Conservation (phyloP, 2,797 vertebrate species). For the Mareca penelope region DNA sequence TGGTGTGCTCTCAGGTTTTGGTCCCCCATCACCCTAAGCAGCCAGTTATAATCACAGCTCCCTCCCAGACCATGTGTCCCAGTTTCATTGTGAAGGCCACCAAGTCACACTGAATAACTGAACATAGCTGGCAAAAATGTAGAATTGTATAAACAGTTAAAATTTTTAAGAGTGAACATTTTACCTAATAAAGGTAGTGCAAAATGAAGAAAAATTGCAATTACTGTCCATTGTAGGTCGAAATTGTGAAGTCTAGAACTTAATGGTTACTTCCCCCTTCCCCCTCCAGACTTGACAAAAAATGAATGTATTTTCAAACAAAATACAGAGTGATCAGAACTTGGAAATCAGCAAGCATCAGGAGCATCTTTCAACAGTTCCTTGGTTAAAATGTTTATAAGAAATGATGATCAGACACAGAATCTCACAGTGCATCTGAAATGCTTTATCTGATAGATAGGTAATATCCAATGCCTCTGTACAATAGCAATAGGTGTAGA, state of each 20-base stretch:
- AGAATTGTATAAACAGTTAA: not conserved
- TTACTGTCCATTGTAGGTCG: not conserved
- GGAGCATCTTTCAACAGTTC: not conserved
- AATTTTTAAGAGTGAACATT: not conserved
- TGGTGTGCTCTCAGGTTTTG: rapidly evolving
- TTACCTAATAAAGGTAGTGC: rapidly evolving
- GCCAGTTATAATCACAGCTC: not conserved
- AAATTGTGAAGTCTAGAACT: not conserved
- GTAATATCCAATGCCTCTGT: not conserved
- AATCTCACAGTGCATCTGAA: not conserved
- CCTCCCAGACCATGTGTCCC: not conserved
- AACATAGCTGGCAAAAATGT: not conserved
- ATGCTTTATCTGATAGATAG: not conserved
- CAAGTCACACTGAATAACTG: rapidly evolving
- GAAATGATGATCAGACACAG: not conserved
- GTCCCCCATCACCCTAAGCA: too few species aligned
- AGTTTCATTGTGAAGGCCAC: not conserved
- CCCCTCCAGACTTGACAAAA: not conserved
- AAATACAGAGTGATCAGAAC: not conserved
- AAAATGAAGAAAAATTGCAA: not conserved
- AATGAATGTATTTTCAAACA: not conserved
- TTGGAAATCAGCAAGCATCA: not conserved
- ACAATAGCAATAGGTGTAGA: not conserved
- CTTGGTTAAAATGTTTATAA: not conserved
- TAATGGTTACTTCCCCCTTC: not conserved